A percentile compares a stretch with the other conserved stretches of the same genome.
These are phyloP conservation scores for Ditylenchus dipsaci DNA, from an alignment of 1,140 invertebrate species.

Conservation along the genomic window DNA sequence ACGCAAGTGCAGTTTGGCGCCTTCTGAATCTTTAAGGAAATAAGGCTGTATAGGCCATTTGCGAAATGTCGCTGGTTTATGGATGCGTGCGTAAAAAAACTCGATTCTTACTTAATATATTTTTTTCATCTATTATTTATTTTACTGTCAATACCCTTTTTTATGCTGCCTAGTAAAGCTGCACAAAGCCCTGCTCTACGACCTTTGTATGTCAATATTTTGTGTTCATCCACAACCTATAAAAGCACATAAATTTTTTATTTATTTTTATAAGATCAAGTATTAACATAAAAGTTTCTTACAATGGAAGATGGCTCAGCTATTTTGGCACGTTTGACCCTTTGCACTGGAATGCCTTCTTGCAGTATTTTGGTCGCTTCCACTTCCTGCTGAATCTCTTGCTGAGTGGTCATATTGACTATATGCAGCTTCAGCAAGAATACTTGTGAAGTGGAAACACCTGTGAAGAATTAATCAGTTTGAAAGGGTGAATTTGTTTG, in stretches of 20 bases:
- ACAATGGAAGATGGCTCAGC: conserved; percentile 6
- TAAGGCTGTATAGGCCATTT: too few species aligned
- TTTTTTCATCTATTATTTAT: too few species aligned
- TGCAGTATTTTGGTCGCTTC: conserved; percentile 16
- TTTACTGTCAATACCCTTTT: background rate
- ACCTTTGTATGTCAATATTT: background rate
- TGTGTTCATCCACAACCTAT: conserved; percentile 1
- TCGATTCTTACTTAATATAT: too few species aligned
- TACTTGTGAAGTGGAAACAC: too few species aligned
- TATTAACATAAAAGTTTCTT: too few species aligned
- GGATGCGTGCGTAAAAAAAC: too few species aligned
- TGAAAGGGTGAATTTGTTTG: background rate
- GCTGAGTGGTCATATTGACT: background rate
- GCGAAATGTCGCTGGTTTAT: too few species aligned
- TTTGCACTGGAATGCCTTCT: conserved; percentile 20
- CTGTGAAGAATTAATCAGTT: background rate
- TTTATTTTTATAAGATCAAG: too few species aligned
- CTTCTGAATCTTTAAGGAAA: too few species aligned
- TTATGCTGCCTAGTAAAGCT: background rate
- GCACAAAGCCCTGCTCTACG: background rate
- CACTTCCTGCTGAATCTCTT: conserved; percentile 5
- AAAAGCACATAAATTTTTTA: too few species aligned
- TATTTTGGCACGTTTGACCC: conserved; percentile 17
- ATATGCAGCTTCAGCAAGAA: background rate
- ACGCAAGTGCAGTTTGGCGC: too few species aligned